A percentile compares a stretch with the other conserved stretches of the same genome.
Conservation (phyloP, 1,140 invertebrate species). For the Asobara japonica region DNA sequence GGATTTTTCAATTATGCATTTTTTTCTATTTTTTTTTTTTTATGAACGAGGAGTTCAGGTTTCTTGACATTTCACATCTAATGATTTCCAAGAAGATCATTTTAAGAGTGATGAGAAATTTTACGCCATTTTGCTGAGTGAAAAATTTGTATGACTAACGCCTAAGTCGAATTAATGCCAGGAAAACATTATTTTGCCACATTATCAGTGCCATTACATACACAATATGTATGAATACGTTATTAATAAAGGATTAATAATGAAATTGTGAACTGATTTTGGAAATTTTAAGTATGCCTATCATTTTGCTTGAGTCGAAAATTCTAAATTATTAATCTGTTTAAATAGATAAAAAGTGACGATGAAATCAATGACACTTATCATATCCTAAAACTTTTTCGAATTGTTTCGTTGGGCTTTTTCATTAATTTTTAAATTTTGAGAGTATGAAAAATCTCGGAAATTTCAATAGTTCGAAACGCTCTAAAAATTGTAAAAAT, state of each 20-base stretch:
- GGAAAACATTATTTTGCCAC: conserved; percentile 1
- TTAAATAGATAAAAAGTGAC: too few species aligned
- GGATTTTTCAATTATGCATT: background rate
- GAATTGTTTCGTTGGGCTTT: too few species aligned
- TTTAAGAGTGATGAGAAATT: background rate
- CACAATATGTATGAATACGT: background rate
- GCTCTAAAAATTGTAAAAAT: too few species aligned
- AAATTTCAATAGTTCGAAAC: too few species aligned
- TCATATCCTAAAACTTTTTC: too few species aligned
- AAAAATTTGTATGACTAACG: background rate
- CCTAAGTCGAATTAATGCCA: background rate
- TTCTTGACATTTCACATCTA: background rate
- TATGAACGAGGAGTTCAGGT: background rate
- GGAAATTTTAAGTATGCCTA: too few species aligned
- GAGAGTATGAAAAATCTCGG: too few species aligned
- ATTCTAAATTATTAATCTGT: too few species aligned
- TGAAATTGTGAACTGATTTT: background rate
- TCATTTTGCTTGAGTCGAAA: too few species aligned
- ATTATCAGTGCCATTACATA: background rate
- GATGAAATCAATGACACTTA: too few species aligned
- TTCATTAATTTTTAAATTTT: too few species aligned
- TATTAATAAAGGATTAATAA: conserved; percentile 6
- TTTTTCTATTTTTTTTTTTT: background rate
- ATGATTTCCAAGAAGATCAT: background rate
- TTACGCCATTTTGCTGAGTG: background rate